Base-by-base conservation (phyloP, 2,113 vertebrate species). In the Plecotus auritus region DNA sequence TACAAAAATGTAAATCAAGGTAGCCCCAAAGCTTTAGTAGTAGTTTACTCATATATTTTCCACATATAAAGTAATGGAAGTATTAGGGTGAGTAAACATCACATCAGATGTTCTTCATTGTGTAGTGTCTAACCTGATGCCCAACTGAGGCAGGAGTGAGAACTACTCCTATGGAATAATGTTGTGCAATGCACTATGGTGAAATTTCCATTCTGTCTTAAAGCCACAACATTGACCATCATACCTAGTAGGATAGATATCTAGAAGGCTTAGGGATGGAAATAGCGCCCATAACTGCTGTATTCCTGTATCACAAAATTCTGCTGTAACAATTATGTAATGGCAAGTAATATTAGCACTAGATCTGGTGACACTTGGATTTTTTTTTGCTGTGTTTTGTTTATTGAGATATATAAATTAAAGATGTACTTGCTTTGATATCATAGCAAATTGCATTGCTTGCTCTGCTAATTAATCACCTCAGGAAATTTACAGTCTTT, bases 401-500 rank as follows among this genome's bases (percentile, higher is more conserved):
- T 89, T 94, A 37, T 81, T 90, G 32, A 93, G 32, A 61, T 86
- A 85, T 7, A 76, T 54, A 94, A 40, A 89, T 40, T 45, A 90
- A 92, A 67, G 20, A 16, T 73, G 4, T 81, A 16, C 74, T 90
- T 95, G 18, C 7, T 40, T 92, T 95, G 64, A 87, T 96, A 95
- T 86, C 56, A 96, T 64, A 95, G 66, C 95, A 97, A 91, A 54
- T 84, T 97, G 9, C 18, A 47, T 90, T 90, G 11, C 23, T 85
- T 95, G 23, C 69, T 66, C 7, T 85, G 80, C 13, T 95, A 96
- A 95, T 93, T 84, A 97, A 80, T 96, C 56, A 95, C 28, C 49
- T 93, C 82, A 96, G 37, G 56, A 89, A 92, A 96, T 97, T 77
- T 66, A 96, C 42, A 94, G 40, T 90, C 69, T 98, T 72, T 88